Evolutionary conservation across 2,113 vertebrate species (phyloP), one percentile per base, ranked within the genome.

Genomic region (Xerus inauris): DNA sequence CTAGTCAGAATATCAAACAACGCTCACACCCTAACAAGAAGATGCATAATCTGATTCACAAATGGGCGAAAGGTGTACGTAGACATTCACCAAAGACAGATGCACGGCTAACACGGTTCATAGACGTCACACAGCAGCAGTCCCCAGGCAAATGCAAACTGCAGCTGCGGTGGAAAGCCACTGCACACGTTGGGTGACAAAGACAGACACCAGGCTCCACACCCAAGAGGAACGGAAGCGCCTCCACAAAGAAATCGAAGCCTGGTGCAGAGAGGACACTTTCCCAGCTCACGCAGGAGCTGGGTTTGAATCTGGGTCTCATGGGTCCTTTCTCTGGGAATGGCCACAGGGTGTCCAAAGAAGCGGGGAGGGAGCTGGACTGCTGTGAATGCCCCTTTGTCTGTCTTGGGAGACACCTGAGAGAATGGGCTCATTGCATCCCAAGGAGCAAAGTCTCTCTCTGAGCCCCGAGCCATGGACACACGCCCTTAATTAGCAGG

Each of bases 161-260:
- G 47, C 49, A 1, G 54, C 64, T 8, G 1, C 38, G 1, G 2
- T 0, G n/a, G n/a, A 32, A 10, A 5, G 4, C 6, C 5, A 13
- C 12, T 12, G 30, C 42, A 6, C 30, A 8, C 35, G 51, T 54
- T 0, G 12, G 20, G 22, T 0, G n/a, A n/a, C n/a, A n/a, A n/a
- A n/a, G n/a, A n/a, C n/a, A n/a, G n/a, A n/a, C n/a, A n/a, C n/a
- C n/a, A 7, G 20, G 20, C 24, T 1, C 26, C 16, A 11, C 0
- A 0, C 49, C 59, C 73, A 5, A 2, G 73, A 85, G 45, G 65
- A 12, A 35, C 0, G 47, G 22, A 22, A 45, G 47, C 17, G 2
- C 0, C 2, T 17, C 45, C 54, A 49, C 10, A 24, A 13, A 64
- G 67, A 40, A 16, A 65, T 0, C 1, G 59, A 28, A 14, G 32